Percentiles rank a stretch among this genome's conserved stretches.
These are phyloP conservation scores for Semnopithecus entellus DNA, from an alignment of 2,113 vertebrate genomes.

Conservation along the genomic window DNA sequence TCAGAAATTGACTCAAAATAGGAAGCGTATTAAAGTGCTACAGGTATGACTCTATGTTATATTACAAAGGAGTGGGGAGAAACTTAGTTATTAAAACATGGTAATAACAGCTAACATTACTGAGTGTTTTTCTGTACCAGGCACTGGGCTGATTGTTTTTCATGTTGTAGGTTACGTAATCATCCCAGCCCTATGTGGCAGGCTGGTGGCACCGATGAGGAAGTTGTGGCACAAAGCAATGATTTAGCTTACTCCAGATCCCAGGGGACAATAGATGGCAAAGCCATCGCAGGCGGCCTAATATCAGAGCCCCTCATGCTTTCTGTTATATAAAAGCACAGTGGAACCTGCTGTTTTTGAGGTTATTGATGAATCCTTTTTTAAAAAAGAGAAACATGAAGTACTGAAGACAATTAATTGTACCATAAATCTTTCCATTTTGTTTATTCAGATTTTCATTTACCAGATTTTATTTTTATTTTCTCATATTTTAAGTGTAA, in stretches of 20 bases:
- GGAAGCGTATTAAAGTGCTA: background rate
- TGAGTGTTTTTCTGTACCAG: background rate
- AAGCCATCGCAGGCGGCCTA: background rate
- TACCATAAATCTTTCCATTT: background rate
- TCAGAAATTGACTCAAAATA: background rate
- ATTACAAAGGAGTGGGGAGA: background rate
- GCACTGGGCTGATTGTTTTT: background rate
- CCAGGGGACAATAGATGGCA: rapidly evolving
- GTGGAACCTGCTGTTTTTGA: background rate
- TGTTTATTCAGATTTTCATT: background rate
- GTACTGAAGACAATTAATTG: background rate
- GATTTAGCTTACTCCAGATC: background rate
- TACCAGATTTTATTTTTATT: background rate
- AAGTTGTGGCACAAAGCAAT: background rate
- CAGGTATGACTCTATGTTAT: background rate
- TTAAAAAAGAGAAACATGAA: background rate
- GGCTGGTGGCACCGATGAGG: background rate
- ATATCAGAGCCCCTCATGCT: rapidly evolving
- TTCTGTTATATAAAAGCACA: background rate
- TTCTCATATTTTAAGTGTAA: background rate
- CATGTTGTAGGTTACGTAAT: background rate
- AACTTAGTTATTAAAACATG: background rate
- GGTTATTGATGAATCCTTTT: background rate
- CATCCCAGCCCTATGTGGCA: background rate
- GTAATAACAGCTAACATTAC: background rate